phyloP scores from a whole-genome alignment of 2,888 invertebrate species.

The Endotricha flammealis region DNA sequence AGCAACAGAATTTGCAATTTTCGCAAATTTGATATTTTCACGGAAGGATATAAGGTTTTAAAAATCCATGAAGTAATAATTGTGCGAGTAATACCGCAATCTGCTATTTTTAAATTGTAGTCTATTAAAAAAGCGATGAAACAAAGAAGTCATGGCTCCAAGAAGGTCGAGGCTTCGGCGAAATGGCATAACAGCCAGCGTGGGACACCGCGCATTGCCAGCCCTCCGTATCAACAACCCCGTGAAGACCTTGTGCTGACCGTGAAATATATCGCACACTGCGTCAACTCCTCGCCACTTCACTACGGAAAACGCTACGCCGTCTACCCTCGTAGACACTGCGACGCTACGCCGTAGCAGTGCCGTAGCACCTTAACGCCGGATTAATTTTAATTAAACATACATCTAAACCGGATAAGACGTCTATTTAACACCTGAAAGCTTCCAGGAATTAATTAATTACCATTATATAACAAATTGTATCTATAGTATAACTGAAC shows the following conservation, averaged over 20 bases:
- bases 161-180: constrained; percentile 51
- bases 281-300: not conserved
- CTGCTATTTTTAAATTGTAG: too few relatives aligned
- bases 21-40: too few relatives aligned
- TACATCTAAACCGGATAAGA: constrained; percentile 7
- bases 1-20: too few relatives aligned
- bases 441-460: constrained; percentile 17
- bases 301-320: constrained; percentile 1
- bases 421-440: constrained; percentile 5
- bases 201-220: constrained; percentile 30
- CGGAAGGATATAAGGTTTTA: too few relatives aligned
- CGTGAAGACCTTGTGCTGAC: constrained; percentile 60
- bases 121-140: constrained; percentile 16
- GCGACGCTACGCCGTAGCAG: constrained; percentile 17
- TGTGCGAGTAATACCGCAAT: too few relatives aligned
- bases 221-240: constrained; percentile 20
- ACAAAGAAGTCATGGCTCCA: constrained; percentile 46
- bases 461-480: constrained; percentile 25
- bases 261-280: constrained; percentile 34
- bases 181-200: constrained; percentile 46
- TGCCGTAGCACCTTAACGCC: constrained; percentile 12
- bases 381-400: constrained; percentile 16
- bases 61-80: too few relatives aligned
- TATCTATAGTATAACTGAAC: constrained; percentile 13
- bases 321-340: constrained; percentile 5